A percentile compares a stretch with the other conserved stretches of the same genome.
Conservation (phyloP, 2,797 vertebrate genomes). For the Champsocephalus esox region DNA sequence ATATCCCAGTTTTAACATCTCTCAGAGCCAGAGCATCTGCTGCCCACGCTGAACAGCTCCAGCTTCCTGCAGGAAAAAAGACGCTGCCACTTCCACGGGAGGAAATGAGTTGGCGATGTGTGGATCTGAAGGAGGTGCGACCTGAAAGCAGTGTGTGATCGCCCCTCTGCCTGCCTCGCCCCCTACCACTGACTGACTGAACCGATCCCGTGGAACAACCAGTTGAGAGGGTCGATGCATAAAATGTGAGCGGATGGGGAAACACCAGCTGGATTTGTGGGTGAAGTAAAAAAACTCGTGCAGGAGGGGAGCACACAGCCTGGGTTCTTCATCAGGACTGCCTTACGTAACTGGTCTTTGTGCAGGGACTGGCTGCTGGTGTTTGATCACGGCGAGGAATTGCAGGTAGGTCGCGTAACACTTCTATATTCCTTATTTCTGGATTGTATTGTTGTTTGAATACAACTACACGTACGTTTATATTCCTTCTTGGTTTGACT, state of each 20-base stretch:
- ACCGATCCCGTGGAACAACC: too few species aligned
- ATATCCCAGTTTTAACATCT: constrained; percentile 27
- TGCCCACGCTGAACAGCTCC: constrained; percentile 29
- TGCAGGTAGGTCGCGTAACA: constrained; percentile 70
- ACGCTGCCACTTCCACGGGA: constrained; percentile 26
- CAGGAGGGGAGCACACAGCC: constrained; percentile 9
- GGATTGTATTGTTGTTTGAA: neutral
- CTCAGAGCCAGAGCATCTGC: neutral
- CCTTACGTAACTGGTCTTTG: constrained; percentile 80
- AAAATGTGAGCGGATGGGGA: constrained; percentile 19
- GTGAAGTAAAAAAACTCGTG: constrained; percentile 20
- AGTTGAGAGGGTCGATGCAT: neutral
- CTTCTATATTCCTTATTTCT: neutral
- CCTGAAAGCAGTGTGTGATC: constrained; percentile 45
- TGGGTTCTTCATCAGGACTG: constrained; percentile 29
- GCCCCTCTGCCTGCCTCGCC: constrained; percentile 14
- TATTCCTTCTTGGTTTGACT: neutral
- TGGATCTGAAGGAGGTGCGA: constrained; percentile 64
- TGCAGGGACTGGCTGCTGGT: constrained; percentile 47
- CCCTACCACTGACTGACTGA: neutral
- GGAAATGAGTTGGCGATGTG: constrained; percentile 35
- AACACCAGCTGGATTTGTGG: neutral
- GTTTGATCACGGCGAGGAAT: constrained; percentile 28
- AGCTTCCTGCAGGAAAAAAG: constrained; percentile 3
- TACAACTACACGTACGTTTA: rapidly evolving